Percentiles rank a stretch among this genome's conserved stretches.
Evolutionary conservation across 1,140 invertebrate species (phyloP).

Genomic region (Radopholus similis): DNA sequence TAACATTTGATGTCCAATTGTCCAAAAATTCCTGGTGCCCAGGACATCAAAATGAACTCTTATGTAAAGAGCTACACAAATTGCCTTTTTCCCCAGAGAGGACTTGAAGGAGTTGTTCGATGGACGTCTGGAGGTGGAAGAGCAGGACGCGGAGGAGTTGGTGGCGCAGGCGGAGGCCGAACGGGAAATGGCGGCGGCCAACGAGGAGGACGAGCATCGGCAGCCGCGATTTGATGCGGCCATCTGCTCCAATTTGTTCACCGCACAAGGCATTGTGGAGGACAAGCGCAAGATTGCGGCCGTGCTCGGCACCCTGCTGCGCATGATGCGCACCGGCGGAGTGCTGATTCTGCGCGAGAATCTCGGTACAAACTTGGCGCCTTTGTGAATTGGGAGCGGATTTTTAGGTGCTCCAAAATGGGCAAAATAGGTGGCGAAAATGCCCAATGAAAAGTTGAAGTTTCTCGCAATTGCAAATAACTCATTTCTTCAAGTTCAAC

Average conservation of each 20-base stretch:
- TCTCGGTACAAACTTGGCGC: constrained; percentile 21
- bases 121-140: not conserved
- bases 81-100: not conserved
- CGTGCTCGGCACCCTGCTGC: constrained; percentile 18
- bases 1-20: no score
- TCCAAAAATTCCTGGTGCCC: no score
- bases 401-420: no score
- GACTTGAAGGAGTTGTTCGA: constrained; percentile 8
- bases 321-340: constrained; percentile 8
- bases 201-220: not conserved
- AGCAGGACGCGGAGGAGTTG: not conserved
- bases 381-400: not conserved
- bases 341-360: constrained; percentile 39
- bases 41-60: not conserved
- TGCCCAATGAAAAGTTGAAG: no score
- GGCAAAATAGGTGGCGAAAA: no score
- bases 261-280: constrained; percentile 22
- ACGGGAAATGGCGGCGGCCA: not conserved
- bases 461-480: no score
- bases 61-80: no score
- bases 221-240: constrained; percentile 23
- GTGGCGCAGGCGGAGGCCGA: not conserved
- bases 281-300: constrained; percentile 25
- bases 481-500: no score
- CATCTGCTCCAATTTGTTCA: constrained; percentile 34